Percentiles rank a stretch among this genome's conserved stretches.
These are phyloP conservation scores for Chlorodrepanis virens DNA, from an alignment of 2,113 vertebrate genomes.

Conservation along the genomic window DNA sequence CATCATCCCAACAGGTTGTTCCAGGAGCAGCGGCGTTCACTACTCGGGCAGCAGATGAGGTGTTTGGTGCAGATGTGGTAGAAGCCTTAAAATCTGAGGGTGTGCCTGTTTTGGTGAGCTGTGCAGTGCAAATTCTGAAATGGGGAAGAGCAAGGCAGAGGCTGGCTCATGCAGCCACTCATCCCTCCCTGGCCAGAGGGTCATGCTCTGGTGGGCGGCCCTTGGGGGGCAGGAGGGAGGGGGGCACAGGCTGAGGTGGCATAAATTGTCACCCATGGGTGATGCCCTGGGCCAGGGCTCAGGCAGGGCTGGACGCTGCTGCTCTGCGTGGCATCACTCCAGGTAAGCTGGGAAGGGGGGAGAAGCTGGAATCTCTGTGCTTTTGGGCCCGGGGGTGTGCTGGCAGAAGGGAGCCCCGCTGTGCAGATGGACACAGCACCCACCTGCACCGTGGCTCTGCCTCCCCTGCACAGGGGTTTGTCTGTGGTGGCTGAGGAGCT, in stretches of 20 bases:
- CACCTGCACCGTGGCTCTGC: not conserved
- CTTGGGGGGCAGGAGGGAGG: not conserved
- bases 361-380: not conserved
- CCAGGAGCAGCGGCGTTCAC: not conserved
- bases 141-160: accelerated
- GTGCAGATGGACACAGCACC: not conserved
- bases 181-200: not conserved
- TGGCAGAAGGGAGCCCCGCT: not conserved
- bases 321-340: not conserved
- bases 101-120: not conserved
- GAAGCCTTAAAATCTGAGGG: not conserved
- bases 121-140: not conserved
- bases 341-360: not conserved
- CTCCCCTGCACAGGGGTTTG: not conserved
- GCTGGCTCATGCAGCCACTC: not conserved
- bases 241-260: accelerated
- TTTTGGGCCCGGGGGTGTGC: not conserved
- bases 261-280: conserved; percentile 28
- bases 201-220: not conserved
- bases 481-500: not conserved
- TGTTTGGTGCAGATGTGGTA: not conserved
- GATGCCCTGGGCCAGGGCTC: not conserved
- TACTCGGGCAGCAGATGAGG: accelerated
- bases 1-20: not conserved
- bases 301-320: not conserved